A percentile compares a stretch with the other conserved stretches of the same genome.
phyloP scores from a whole-genome alignment of 2,113 vertebrate genomes.

The Eulemur macaco region DNA sequence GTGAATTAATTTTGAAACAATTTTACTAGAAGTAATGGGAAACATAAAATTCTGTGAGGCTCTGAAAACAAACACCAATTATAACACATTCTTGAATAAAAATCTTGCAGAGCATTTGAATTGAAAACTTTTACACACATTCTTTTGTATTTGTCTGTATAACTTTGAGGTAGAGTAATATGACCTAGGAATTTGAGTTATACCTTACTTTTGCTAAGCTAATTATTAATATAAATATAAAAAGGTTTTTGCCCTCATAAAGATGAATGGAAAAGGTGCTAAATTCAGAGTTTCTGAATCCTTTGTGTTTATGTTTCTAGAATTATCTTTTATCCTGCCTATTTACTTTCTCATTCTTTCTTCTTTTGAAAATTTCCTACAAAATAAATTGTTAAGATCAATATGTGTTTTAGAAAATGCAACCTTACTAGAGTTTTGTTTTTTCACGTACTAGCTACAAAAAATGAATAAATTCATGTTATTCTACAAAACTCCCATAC shows the following conservation, averaged over 20 bases:
- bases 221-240: neutral
- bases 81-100: neutral
- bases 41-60: neutral
- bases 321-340: neutral
- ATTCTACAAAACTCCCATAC: neutral
- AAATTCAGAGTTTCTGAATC: neutral
- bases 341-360: neutral
- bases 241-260: neutral
- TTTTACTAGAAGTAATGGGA: slow-evolving; percentile 25
- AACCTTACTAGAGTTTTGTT: neutral
- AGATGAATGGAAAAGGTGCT: neutral
- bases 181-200: neutral
- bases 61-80: slow-evolving; percentile 41
- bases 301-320: neutral
- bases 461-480: neutral
- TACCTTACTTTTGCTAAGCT: neutral
- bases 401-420: neutral
- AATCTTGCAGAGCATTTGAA: neutral
- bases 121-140: neutral
- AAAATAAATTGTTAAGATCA: neutral
- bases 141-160: neutral
- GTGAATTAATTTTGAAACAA: slow-evolving; percentile 26
- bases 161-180: neutral
- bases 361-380: neutral
- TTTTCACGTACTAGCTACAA: neutral